Conservation (phyloP, 1,140 invertebrate species). For the Zaprionus nigranus region DNA sequence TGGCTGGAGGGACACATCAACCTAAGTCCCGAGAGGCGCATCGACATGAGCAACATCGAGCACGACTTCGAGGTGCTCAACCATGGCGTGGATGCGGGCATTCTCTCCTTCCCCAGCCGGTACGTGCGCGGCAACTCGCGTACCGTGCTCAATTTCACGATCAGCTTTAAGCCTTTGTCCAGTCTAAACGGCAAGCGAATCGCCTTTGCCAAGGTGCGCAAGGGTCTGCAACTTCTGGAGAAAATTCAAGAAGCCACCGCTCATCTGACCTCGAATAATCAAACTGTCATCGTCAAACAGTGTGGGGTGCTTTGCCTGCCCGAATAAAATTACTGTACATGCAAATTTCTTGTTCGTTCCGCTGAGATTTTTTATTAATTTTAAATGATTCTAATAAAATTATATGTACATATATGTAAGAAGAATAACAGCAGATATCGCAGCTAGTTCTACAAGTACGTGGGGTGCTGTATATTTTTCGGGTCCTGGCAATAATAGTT, state of each 20-base stretch:
- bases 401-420: neutral
- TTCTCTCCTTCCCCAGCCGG: constrained; percentile 70
- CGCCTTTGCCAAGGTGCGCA: constrained; percentile 71
- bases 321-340: neutral
- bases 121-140: constrained; percentile 55
- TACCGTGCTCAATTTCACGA: constrained; percentile 57
- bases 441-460: too few relatives aligned
- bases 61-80: constrained; percentile 75
- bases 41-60: constrained; percentile 58
- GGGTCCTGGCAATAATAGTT: too few relatives aligned
- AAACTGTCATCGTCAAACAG: constrained; percentile 39
- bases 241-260: constrained; percentile 56
- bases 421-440: neutral
- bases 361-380: neutral
- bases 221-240: constrained; percentile 59
- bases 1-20: constrained; percentile 68
- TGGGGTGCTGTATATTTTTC: too few relatives aligned
- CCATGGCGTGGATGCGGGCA: constrained; percentile 72
- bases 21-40: constrained; percentile 23
- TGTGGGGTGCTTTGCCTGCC: constrained; percentile 51
- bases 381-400: neutral
- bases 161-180: constrained; percentile 72
- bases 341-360: neutral
- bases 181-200: constrained; percentile 69
- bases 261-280: constrained; percentile 47